These are phyloP conservation scores for Strigops habroptila DNA, from an alignment of 2,113 vertebrate genomes.

Conservation along the genomic window DNA sequence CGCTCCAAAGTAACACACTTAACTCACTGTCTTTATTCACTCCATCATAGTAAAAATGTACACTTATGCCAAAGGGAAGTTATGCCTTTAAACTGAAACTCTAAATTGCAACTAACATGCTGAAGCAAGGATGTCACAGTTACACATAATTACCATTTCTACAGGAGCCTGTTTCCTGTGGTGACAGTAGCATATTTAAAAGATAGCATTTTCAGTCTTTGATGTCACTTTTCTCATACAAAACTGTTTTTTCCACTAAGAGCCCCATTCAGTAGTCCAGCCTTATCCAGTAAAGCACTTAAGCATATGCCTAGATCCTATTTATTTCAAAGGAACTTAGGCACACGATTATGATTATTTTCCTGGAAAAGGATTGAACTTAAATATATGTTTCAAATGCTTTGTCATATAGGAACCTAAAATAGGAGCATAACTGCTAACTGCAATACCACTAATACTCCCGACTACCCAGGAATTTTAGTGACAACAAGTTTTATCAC, in stretches of 20 bases:
- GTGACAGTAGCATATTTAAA: slow-evolving; percentile 36
- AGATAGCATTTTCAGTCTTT: slow-evolving; percentile 43
- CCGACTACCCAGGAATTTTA: background rate
- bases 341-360: background rate
- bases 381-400: background rate
- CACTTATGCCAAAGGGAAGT: slow-evolving; percentile 22
- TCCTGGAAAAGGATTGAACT: background rate
- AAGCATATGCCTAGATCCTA: background rate
- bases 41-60: slow-evolving; percentile 3
- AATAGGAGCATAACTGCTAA: background rate
- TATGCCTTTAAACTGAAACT: slow-evolving; percentile 43
- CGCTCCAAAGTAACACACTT: background rate
- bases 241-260: slow-evolving; percentile 7
- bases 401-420: background rate
- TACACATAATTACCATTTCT: slow-evolving; percentile 49
- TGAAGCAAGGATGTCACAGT: slow-evolving; percentile 47
- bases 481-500: slow-evolving; percentile 13
- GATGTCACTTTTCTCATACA: slow-evolving; percentile 42
- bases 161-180: slow-evolving; percentile 40
- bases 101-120: slow-evolving; percentile 29
- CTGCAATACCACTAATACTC: background rate
- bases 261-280: background rate
- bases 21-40: background rate
- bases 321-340: background rate
- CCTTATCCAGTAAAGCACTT: slow-evolving; percentile 6